Evolutionary conservation across 2,888 invertebrate species (phyloP).

Genomic region (Plagodis dolabraria): DNA sequence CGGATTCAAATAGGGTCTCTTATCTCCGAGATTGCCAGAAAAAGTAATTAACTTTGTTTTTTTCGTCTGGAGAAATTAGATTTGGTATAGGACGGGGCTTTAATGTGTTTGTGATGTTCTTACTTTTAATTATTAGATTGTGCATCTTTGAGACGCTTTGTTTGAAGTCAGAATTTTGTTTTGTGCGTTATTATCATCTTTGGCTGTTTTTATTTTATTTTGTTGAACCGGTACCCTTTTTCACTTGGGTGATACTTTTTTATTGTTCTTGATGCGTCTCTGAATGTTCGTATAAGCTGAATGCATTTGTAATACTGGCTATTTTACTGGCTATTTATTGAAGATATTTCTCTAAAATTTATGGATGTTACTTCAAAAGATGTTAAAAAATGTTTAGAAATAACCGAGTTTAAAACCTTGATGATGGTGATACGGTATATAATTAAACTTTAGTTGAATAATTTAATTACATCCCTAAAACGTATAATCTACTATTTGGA

Average conservation of each 20-base stretch:
- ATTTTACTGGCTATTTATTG: too few species aligned
- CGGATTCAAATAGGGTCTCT: conserved; percentile 71
- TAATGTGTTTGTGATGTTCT: conserved; percentile 73
- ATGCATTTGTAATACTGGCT: too few species aligned
- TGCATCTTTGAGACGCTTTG: conserved; percentile 41
- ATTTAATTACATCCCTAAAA: not conserved
- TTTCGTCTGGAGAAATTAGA: conserved; percentile 75
- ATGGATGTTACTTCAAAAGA: too few species aligned
- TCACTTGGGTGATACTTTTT: too few species aligned
- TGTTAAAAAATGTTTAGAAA: too few species aligned
- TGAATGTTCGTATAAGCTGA: too few species aligned
- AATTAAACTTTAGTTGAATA: too few species aligned
- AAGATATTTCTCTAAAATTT: too few species aligned
- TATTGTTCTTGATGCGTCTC: too few species aligned
- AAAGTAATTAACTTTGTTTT: conserved; percentile 79
- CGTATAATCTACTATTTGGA: not conserved
- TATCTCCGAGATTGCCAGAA: conserved; percentile 72
- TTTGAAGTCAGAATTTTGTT: conserved; percentile 16
- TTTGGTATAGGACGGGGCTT: conserved; percentile 60
- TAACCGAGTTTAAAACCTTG: too few species aligned
- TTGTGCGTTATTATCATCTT: conserved; percentile 8
- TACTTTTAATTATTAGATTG: conserved; percentile 66
- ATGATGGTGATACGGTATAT: too few species aligned
- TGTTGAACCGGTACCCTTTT: too few species aligned
- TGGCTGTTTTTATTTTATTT: conserved; percentile 4